Evolutionary conservation across 2,888 invertebrate species (phyloP).

Genomic region (Torymus tubicola): DNA sequence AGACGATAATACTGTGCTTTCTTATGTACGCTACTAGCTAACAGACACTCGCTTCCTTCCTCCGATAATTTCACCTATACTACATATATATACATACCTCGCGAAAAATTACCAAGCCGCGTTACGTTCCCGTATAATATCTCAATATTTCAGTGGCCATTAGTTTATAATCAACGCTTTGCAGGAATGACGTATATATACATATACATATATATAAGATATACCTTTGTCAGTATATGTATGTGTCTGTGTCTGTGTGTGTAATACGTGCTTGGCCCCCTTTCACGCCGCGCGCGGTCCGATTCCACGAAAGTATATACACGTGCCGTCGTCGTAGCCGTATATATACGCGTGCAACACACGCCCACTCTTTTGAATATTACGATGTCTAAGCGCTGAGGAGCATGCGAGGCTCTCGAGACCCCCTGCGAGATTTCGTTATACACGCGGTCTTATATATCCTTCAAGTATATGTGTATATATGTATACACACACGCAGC

Average conservation of each 20-base stretch:
- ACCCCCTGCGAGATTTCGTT: too few relatives aligned
- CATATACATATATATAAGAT: too few relatives aligned
- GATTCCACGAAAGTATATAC: constrained; percentile 36
- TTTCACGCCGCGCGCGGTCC: constrained; percentile 15
- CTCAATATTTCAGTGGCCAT: constrained; percentile 75
- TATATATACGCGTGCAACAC: constrained; percentile 55
- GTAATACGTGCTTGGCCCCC: background rate
- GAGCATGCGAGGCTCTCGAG: constrained; percentile 69
- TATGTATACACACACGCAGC: background rate
- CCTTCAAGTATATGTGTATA: background rate
- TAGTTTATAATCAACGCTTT: constrained; percentile 75
- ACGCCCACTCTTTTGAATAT: constrained; percentile 76
- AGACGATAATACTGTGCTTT: constrained; percentile 66
- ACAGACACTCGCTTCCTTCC: constrained; percentile 73
- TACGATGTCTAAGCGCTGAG: constrained; percentile 73
- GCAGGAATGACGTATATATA: background rate
- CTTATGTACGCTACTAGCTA: constrained; percentile 66
- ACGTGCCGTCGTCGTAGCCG: background rate
- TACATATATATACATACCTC: constrained; percentile 64
- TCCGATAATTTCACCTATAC: constrained; percentile 56
- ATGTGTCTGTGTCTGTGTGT: too few relatives aligned
- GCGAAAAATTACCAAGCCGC: constrained; percentile 70
- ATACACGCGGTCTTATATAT: background rate
- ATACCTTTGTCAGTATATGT: background rate
- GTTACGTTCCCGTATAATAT: constrained; percentile 70